Base-by-base conservation (phyloP, 2,797 vertebrate genomes). In the Amazona finschi region DNA sequence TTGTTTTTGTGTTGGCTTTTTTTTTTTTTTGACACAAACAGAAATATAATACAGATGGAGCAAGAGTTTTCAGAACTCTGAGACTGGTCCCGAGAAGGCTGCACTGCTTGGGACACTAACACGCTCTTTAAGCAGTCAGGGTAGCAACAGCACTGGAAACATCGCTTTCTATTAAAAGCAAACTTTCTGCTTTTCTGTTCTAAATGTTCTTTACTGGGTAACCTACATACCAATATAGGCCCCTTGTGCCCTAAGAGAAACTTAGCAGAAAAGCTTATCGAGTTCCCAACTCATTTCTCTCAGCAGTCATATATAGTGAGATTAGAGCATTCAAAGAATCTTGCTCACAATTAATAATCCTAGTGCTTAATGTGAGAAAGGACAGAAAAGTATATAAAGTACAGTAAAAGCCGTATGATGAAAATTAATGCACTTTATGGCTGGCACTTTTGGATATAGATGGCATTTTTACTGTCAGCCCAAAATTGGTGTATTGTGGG, bases 261-360 rank as follows among this genome's bases (percentile, higher is more conserved):
- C 22, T 33, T 16, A 30, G 19, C 28, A 87, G 39, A 66, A 85
- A 82, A 85, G 24, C 41, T 85, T 60, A 74, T 65, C 1, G 3
- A 83, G 28, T 80, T 91, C 75, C 53, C 8, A 2, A 36, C 44
- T 72, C 5, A 43, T 53, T 87, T 82, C 33, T 85, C 52, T 69
- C 33, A 75, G 39, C 60, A 78, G 43, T 52, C 60, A 53, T 57
- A 84, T 52, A 86, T 1, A 89, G 41, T 6, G 4, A 73, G 36
- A 47, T 57, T 10, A 31, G 11, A 87, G 38, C 62, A 71, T 52
- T 73, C 2, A 1, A 91, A 93, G 57, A 84, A 73, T 86, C 85
- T 78, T 78, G 21, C 44, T 80, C 52, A 64, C 66, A 93, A 88
- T 76, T 87, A 92, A 81, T 88, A 89, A 92, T 74, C 76, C 31